Percentiles rank a stretch among this genome's conserved stretches.
phyloP scores from a whole-genome alignment of 2,888 invertebrate genomes.

The Agrotis segetum region DNA sequence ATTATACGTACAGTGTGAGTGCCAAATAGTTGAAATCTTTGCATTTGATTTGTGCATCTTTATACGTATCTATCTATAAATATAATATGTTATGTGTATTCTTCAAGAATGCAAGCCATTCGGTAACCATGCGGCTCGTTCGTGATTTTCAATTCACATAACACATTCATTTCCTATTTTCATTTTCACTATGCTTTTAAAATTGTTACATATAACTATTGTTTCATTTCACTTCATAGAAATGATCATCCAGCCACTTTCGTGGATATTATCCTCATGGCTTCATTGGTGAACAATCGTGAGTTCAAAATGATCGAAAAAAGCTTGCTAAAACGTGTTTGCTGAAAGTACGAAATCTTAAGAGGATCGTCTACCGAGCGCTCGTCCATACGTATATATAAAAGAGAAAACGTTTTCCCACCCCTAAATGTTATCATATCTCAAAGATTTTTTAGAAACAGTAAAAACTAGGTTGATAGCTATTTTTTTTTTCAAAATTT shows the following conservation, averaged over 20 bases:
- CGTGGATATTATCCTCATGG: too few species aligned
- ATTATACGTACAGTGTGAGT: conserved; percentile 21
- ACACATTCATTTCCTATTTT: neutral
- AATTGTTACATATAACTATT: too few species aligned
- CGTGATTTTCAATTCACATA: neutral
- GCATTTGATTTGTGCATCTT: conserved; percentile 19
- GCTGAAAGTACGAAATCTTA: neutral
- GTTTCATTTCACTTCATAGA: too few species aligned
- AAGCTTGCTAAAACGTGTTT: too few species aligned
- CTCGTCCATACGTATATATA: too few species aligned
- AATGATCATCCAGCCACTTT: too few species aligned
- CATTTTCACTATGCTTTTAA: neutral
- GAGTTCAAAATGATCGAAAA: neutral
- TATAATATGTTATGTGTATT: neutral
- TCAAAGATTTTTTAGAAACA: too few species aligned
- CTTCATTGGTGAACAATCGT: neutral
- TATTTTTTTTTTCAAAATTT: too few species aligned
- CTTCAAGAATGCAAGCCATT: neutral
- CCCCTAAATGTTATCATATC: too few species aligned
- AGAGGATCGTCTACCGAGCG: too few species aligned
- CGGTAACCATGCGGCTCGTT: neutral
- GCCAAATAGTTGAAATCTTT: conserved; percentile 39
- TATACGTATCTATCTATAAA: neutral
- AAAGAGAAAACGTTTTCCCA: too few species aligned
- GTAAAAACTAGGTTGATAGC: too few species aligned